Percentiles rank a stretch among this genome's conserved stretches.
Conservation (phyloP, 2,888 invertebrate species). For the Eledone cirrhosa region DNA sequence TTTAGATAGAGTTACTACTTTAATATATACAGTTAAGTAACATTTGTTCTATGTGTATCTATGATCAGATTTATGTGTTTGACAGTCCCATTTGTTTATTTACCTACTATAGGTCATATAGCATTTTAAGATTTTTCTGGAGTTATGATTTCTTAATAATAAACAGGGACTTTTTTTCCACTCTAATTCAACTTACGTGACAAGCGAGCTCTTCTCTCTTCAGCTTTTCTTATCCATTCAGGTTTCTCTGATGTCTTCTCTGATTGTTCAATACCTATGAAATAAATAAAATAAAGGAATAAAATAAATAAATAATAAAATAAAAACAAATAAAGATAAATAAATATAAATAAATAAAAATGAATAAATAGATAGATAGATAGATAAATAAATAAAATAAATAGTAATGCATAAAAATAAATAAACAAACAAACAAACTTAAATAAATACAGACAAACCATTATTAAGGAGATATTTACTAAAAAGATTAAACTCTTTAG, state of each 20-base stretch:
- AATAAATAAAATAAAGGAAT: neutral
- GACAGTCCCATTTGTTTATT: too few relatives aligned
- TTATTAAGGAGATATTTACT: too few relatives aligned
- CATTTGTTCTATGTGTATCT: too few relatives aligned
- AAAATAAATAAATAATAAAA: neutral
- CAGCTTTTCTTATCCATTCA: constrained; percentile 11
- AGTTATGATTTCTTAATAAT: too few relatives aligned
- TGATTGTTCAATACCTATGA: neutral
- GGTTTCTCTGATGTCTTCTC: constrained; percentile 9
- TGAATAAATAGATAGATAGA: neutral
- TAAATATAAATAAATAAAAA: neutral
- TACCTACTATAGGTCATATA: too few relatives aligned
- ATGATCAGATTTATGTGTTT: too few relatives aligned
- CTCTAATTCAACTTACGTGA: neutral
- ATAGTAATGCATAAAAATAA: neutral
- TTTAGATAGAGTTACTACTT: too few relatives aligned
- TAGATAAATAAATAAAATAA: neutral
- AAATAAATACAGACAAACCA: neutral
- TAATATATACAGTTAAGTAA: too few relatives aligned
- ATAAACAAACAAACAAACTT: neutral
- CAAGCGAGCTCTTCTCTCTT: constrained; percentile 19
- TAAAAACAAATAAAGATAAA: too few relatives aligned
- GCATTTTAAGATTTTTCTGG: too few relatives aligned
- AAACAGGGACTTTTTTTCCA: too few relatives aligned
- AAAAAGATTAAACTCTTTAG: too few relatives aligned